Conservation (phyloP, 2,113 vertebrate species). For the Bos javanicus region DNA sequence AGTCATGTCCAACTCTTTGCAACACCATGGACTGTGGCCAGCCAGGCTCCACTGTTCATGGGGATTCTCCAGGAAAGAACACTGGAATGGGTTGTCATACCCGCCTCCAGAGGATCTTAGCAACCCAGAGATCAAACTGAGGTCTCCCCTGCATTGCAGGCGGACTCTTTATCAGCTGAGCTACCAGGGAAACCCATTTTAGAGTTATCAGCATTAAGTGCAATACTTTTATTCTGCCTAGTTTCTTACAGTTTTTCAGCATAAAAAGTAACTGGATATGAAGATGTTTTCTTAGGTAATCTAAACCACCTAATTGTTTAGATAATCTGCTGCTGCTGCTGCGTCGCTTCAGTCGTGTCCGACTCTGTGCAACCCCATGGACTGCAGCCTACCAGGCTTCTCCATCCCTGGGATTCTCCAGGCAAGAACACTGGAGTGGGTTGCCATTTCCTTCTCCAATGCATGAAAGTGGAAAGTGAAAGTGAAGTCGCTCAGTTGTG, state of each 20-base stretch:
- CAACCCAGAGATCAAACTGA: background rate
- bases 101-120: background rate
- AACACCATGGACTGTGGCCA: background rate
- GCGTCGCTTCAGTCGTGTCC: too few species aligned
- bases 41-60: background rate
- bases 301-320: background rate
- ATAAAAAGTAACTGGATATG: background rate
- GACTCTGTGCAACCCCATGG: too few species aligned
- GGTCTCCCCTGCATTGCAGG: background rate
- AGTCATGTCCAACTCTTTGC: background rate
- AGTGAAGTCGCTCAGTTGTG: too few species aligned
- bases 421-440: too few species aligned
- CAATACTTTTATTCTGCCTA: background rate
- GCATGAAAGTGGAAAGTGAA: too few species aligned
- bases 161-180: fast-evolving
- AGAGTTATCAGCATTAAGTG: background rate
- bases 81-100: background rate
- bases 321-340: too few species aligned
- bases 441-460: too few species aligned
- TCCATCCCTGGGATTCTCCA: too few species aligned
- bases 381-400: too few species aligned
- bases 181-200: background rate
- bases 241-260: background rate
- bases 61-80: background rate
- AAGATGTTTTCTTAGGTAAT: background rate